A percentile compares a stretch with the other conserved stretches of the same genome.
phyloP scores from a whole-genome alignment of 2,797 vertebrate species.

The Trematomus bernacchii region DNA sequence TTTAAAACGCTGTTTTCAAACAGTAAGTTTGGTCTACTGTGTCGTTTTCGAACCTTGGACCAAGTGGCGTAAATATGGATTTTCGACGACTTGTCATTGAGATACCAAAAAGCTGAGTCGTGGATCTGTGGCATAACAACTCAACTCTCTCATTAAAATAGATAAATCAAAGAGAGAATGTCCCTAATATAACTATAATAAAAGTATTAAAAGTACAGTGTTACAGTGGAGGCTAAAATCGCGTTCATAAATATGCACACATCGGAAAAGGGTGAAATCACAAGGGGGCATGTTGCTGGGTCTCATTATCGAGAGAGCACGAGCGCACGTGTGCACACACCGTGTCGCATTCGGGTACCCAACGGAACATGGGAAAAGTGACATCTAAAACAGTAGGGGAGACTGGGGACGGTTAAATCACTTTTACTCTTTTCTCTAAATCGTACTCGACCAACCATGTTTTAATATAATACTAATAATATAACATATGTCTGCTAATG shows the following conservation, averaged over 20 bases:
- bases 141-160: slow-evolving; percentile 13
- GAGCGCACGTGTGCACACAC: slow-evolving; percentile 12
- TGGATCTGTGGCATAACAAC: slow-evolving; percentile 56
- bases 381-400: accelerated
- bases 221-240: neutral
- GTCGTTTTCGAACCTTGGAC: slow-evolving; percentile 40
- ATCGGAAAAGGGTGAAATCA: accelerated
- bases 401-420: no score
- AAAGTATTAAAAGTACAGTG: neutral
- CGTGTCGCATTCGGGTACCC: slow-evolving; percentile 29
- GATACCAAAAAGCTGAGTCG: slow-evolving; percentile 44
- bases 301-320: neutral
- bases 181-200: accelerated
- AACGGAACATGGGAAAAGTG: slow-evolving; percentile 11
- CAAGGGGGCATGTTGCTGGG: neutral
- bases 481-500: no score
- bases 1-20: slow-evolving; percentile 25
- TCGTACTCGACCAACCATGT: no score
- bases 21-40: slow-evolving; percentile 26
- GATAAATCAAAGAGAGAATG: neutral
- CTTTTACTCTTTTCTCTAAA: no score
- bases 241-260: neutral
- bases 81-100: slow-evolving; percentile 43
- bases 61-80: slow-evolving; percentile 64
- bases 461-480: no score